Evolutionary conservation across 2,888 invertebrate genomes (phyloP).

Genomic region (Philereme transversata): DNA sequence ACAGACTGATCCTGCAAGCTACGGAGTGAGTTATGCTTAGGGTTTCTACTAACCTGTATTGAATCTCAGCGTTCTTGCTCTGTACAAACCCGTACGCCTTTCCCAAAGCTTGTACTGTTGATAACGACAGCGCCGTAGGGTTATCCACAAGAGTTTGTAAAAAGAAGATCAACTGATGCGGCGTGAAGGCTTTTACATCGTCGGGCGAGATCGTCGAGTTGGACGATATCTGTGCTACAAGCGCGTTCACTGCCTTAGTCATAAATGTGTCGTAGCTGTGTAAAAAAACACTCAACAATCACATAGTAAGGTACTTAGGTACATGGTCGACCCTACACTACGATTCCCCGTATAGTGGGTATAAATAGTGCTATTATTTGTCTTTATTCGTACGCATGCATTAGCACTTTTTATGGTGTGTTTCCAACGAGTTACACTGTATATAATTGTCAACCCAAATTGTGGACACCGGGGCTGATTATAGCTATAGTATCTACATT

Average conservation of each 20-base stretch:
- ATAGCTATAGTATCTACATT: too few relatives aligned
- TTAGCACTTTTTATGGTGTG: too few relatives aligned
- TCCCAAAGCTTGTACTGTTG: slow-evolving; percentile 70
- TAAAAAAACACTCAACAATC: slow-evolving; percentile 11
- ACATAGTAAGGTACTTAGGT: too few relatives aligned
- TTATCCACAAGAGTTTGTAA: slow-evolving; percentile 86
- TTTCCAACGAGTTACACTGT: too few relatives aligned
- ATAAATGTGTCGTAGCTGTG: slow-evolving; percentile 87
- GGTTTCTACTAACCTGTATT: slow-evolving; percentile 50
- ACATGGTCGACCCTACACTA: too few relatives aligned
- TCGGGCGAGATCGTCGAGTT: slow-evolving; percentile 69
- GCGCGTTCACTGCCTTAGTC: slow-evolving; percentile 83
- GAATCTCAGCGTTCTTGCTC: slow-evolving; percentile 91
- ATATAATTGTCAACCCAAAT: too few relatives aligned
- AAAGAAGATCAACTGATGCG: slow-evolving; percentile 88
- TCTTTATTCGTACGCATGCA: too few relatives aligned
- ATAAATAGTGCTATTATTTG: too few relatives aligned
- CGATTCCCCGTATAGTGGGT: too few relatives aligned
- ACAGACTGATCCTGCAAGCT: too few relatives aligned
- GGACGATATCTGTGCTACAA: slow-evolving; percentile 75
- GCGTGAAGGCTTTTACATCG: slow-evolving; percentile 83
- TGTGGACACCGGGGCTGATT: too few relatives aligned
- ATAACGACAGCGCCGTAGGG: slow-evolving; percentile 75
- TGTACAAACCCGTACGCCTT: slow-evolving; percentile 85
- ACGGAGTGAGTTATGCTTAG: too few relatives aligned